These are phyloP conservation scores for Nothocercus nigrocapillus DNA, from an alignment of 2,113 vertebrate genomes.

Conservation along the genomic window DNA sequence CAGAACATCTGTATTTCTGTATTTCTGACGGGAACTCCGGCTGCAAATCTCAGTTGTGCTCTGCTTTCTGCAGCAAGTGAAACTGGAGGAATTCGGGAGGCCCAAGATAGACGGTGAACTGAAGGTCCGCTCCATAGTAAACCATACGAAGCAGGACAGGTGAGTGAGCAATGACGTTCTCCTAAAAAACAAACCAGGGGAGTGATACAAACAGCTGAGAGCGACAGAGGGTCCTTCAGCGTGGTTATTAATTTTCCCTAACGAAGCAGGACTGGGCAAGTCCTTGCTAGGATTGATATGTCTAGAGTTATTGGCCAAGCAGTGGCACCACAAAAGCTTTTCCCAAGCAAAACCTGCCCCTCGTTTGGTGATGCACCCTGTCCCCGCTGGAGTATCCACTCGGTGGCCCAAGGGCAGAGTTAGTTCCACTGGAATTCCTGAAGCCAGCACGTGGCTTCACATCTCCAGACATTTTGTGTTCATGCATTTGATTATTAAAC, in stretches of 20 bases:
- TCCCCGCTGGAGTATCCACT: not conserved
- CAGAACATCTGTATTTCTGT: not conserved
- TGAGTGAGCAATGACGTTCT: constrained; percentile 25
- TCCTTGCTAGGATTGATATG: not conserved
- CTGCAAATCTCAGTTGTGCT: not conserved
- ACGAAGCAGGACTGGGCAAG: not conserved
- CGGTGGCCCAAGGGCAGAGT: not conserved
- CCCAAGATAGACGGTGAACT: constrained; percentile 97
- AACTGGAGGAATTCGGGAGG: constrained; percentile 92
- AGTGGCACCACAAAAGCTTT: not conserved
- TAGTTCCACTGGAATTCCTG: not conserved
- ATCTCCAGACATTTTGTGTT: not conserved
- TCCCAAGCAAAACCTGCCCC: rapidly evolving
- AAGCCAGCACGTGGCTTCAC: not conserved
- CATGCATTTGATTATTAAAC: not conserved
- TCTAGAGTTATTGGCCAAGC: no score
- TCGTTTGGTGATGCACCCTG: rapidly evolving
- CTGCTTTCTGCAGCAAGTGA: constrained; percentile 86
- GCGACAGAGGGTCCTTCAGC: not conserved
- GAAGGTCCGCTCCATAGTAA: constrained; percentile 93
- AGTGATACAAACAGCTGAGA: not conserved
- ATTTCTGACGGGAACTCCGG: not conserved
- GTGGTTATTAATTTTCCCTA: not conserved
- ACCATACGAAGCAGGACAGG: constrained; percentile 97
- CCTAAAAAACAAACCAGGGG: not conserved